phyloP scores from a whole-genome alignment of 2,888 invertebrate species.

The Pharmacophagus antenor region DNA sequence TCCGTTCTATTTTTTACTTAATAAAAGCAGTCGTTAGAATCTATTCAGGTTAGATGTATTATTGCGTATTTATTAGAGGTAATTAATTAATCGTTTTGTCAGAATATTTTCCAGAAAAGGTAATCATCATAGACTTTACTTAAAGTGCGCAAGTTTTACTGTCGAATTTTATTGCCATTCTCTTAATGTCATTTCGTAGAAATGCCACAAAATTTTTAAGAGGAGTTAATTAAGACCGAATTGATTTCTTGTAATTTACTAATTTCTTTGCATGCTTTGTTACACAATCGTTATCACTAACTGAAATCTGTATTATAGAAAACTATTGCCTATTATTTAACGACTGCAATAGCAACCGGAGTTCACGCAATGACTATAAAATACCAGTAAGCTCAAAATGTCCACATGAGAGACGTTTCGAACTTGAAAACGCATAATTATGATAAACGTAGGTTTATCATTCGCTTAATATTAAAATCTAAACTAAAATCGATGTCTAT shows the following conservation, averaged over 20 bases:
- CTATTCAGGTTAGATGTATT: constrained; percentile 10
- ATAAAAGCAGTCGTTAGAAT: constrained; percentile 1
- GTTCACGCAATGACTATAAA: too few relatives aligned
- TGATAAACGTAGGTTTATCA: background rate
- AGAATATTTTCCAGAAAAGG: background rate
- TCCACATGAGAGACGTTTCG: too few relatives aligned
- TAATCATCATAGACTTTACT: background rate
- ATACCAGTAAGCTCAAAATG: too few relatives aligned
- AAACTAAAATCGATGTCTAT: too few relatives aligned
- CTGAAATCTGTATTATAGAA: too few relatives aligned
- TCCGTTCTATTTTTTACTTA: background rate
- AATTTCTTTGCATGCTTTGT: too few relatives aligned
- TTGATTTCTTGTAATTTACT: background rate
- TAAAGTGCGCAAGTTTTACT: background rate
- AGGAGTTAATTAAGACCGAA: background rate
- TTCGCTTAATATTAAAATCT: background rate
- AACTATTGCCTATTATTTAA: too few relatives aligned
- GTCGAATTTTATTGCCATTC: background rate
- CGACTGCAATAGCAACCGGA: too few relatives aligned
- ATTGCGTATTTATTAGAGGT: constrained; percentile 5
- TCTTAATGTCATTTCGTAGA: constrained; percentile 1
- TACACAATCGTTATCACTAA: too few relatives aligned
- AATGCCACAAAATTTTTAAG: background rate
- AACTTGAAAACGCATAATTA: too few relatives aligned
- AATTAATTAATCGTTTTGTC: constrained; percentile 8